Evolutionary conservation across 2,113 vertebrate species (phyloP).

Genomic region (Brevimyrus niger): DNA sequence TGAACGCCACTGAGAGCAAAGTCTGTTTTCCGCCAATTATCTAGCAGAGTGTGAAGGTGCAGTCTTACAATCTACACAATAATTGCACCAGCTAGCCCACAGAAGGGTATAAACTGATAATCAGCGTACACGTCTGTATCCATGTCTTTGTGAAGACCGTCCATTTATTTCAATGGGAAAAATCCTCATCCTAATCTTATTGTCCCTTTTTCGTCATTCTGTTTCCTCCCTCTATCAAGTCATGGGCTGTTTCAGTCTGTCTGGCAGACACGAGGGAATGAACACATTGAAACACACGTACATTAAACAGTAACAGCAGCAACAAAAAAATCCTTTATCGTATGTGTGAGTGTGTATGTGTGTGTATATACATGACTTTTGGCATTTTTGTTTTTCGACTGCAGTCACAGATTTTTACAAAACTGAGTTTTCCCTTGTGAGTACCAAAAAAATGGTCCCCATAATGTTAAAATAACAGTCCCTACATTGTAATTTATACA

Average conservation of each 20-base stretch:
- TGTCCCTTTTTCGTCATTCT: not conserved
- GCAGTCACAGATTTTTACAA: not conserved
- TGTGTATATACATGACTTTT: not conserved
- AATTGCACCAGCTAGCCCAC: not conserved
- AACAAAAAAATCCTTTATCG: not conserved
- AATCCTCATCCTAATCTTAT: not conserved
- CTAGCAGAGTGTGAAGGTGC: not conserved
- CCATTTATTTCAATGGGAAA: not conserved
- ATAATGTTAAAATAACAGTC: not conserved
- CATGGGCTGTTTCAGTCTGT: not conserved
- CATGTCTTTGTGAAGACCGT: not conserved
- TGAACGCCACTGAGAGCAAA: not conserved
- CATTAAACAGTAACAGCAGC: not conserved
- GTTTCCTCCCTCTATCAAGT: not conserved
- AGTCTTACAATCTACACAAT: not conserved
- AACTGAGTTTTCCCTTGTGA: not conserved
- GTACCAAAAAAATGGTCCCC: not conserved
- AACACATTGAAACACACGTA: not conserved
- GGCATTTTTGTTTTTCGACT: not conserved
- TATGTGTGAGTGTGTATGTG: not conserved
- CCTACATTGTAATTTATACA: not conserved
- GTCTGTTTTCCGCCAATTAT: not conserved
- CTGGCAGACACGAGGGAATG: not conserved
- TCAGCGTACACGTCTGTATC: not conserved
- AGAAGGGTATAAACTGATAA: not conserved